Base-by-base conservation (phyloP, 2,888 invertebrate genomes). In the Diarsia dahlii region DNA sequence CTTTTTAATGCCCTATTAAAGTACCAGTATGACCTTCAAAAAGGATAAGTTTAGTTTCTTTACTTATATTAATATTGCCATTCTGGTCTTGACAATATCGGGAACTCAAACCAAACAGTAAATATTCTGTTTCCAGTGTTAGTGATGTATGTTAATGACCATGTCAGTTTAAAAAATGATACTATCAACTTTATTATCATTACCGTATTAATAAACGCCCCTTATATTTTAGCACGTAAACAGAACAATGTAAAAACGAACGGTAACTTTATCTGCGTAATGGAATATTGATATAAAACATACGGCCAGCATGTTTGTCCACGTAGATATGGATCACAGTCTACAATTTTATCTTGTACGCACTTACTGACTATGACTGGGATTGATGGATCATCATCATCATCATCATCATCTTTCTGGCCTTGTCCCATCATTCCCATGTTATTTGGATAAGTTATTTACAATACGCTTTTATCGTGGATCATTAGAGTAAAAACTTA, bases 271-370 rank as follows among this genome's bases (percentile, higher is more conserved):
- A 85, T 85, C 80, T 80, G 62, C 54, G 78, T 65, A 84, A 87
- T 87, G 83, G 83, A 86, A 89, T 87, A 84, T 84, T 84, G 71
- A 80, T 83, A 84, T 80, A 74, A 85, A 82, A 84, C 84, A 86
- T 70, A 72, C 80, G 58, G n/a, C 65, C 74, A 23, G 39, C 12
- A 64, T 82, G 34, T 79, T 65, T 76, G 48, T 48, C 23, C 54
- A 72, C 39, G 68, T 50, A 71, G 74, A 76, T 78, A 81, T 64
- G 39, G 46, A 34, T 67, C n/a, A n/a, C n/a, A n/a, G 66, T 56
- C 67, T 64, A 60, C 18, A 63, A 79, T 83, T 81, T 84, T 80
- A 80, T 82, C 80, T 39, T 56, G 39, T 4, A 50, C 20, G 4
- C 56, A 54, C 39, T 12, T 73, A 58, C 48, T 64, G 50, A 50